Conservation (phyloP, 2,888 invertebrate species). For the Lacanobia wlatinum region DNA sequence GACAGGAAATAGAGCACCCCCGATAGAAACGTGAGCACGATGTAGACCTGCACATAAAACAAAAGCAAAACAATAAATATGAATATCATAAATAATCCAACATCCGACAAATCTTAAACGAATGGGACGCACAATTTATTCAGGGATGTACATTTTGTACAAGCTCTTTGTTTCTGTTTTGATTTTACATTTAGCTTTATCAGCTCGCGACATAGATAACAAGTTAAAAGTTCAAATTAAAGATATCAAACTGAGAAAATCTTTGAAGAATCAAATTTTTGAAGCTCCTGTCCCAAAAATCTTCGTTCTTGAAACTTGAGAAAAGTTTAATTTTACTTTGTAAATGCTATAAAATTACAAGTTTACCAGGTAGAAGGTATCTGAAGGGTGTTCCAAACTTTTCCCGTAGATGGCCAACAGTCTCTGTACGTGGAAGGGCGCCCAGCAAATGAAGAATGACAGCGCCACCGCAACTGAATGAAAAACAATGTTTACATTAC, state of each 20-base stretch:
- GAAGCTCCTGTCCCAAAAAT: neutral
- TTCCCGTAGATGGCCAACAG: conserved; percentile 94
- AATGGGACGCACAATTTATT: conserved; percentile 23
- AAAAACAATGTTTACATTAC: conserved; percentile 46
- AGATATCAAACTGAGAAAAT: neutral
- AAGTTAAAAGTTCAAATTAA: conserved; percentile 5
- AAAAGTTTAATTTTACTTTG: conserved; percentile 24
- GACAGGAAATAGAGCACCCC: conserved; percentile 98
- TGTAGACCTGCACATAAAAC: conserved; percentile 89
- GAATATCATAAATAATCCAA: conserved; percentile 45
- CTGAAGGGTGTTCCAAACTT: conserved; percentile 85
- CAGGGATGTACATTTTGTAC: neutral
- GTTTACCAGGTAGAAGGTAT: conserved; percentile 86
- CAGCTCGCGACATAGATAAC: neutral
- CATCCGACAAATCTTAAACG: conserved; percentile 18
- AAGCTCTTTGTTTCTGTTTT: neutral
- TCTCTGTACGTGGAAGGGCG: conserved; percentile 97
- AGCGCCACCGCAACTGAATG: conserved; percentile 95
- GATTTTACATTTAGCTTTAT: conserved; percentile 7
- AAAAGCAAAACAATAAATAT: conserved; percentile 41
- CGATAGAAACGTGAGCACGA: conserved; percentile 94
- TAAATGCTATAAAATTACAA: conserved; percentile 19
- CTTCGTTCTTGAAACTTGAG: conserved; percentile 9
- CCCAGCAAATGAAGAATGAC: conserved; percentile 96
- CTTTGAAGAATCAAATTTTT: neutral